Base-by-base conservation (phyloP, 2,888 invertebrate genomes). In the Brachynemurus nebulosus region DNA sequence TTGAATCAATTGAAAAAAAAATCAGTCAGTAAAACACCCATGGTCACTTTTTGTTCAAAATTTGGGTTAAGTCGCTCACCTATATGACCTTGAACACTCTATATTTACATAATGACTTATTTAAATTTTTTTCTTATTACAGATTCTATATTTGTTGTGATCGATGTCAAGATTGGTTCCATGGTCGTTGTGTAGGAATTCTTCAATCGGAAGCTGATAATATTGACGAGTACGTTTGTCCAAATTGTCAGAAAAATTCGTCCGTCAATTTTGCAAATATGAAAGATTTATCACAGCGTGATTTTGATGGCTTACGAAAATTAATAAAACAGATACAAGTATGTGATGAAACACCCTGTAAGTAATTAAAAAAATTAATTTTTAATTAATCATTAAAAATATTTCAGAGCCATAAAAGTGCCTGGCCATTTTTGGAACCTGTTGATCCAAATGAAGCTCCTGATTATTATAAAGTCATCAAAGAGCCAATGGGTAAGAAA, bases 111-210 rank as follows among this genome's bases (percentile, higher is more conserved):
- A n/a, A n/a, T n/a, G n/a, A n/a, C n/a, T n/a, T n/a, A n/a, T n/a
- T n/a, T n/a, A n/a, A n/a, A n/a, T n/a, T n/a, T n/a, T n/a, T n/a
- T n/a, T n/a, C n/a, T n/a, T n/a, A n/a, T n/a, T 70, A 33, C 61
- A 91, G 91, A 65, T 97, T 97, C 73, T 98, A 97, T 66, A 95
- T 98, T 58, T 96, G 95, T 61, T 98, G 98, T 64, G 98, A 98
- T 69, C 81, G 86, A 50, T 98, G 98, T 65, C 92, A 96, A 65
- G 96, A 93, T 66, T 98, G 98, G 98, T 97, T 95, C 70, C 97
- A 97, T 64, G 96, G 96, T 6, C 76, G 89, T 46, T 97, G 97
- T 66, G 96, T 97, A 36, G 96, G 96, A 30, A 89, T 93, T 57
- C 67, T 91, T 40, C 91, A 90, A 59, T 86, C 88, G 3, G 92